Base-by-base conservation (phyloP, 2,888 invertebrate genomes). In the Pandemis heparana region DNA sequence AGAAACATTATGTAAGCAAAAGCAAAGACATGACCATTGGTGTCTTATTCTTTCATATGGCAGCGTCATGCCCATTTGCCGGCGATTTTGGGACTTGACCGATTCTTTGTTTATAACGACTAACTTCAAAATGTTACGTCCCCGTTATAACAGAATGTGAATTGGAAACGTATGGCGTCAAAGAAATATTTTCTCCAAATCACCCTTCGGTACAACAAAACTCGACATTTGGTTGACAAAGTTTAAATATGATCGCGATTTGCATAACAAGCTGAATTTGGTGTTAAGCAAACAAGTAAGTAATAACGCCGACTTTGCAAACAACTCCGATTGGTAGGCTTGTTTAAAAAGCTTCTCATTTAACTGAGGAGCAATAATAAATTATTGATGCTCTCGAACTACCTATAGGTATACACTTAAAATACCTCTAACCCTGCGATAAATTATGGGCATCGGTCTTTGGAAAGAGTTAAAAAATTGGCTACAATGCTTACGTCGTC, bases 201-300 rank as follows among this genome's bases (percentile, higher is more conserved):
- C 18, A 74, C 60, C 60, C 68, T 51, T 69, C 64, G 48, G 60
- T 7, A 43, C 67, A 51, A 51, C 56, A 43, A 61, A 60, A 61
- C 51, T 48, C 61, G 64, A 60, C 46, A 18, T 65, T 70, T 64
- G 64, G 65, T 69, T 51, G 59, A 64, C 73, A 61, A 74, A 74
- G 65, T 74, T 74, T 74, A 65, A 70, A 74, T 73, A 65, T 60
- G 74, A 74, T 74, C 65, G 23, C 48, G 65, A 69, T 74, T 74
- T 70, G 60, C 74, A 74, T 74, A 74, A 70, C 69, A 70, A 70
- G 74, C 74, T 23, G 60, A 64, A 74, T 70, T 74, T 70, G 64
- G 41, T 71, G 60, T 69, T 53, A 43, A 69, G 64, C 69, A 74
- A 69, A 64, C 64, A 64, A 48, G 38, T 41, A 60, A 69, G 73